Base-by-base conservation (phyloP, 1,140 invertebrate species). In the Bactericera cockerelli region DNA sequence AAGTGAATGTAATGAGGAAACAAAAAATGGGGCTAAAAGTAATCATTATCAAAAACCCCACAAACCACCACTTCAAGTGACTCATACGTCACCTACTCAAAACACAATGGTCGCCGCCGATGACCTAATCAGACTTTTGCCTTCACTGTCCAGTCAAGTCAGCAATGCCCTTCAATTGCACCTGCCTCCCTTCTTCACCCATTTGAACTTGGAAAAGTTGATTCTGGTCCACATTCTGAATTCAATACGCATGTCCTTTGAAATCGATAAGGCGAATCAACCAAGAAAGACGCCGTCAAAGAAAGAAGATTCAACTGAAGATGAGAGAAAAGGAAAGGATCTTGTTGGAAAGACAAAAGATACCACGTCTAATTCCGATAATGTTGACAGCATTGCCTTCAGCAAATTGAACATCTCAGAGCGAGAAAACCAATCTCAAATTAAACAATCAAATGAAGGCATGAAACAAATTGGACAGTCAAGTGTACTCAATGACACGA, bases 111-210 rank as follows among this genome's bases (percentile, higher is more conserved):
- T n/a, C n/a, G n/a, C 28, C 28, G 28, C 39, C 33, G 33, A 62
- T n/a, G 55, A 58, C 13, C 83, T 79, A 77, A 70, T 76, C 33
- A 71, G 70, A 26, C 75, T 75, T 16, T 70, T 84, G 0, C 81
- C 85, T 65, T 65, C 79, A 25, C 59, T 87, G 36, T 68, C 80
- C 0, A 81, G 81, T 63, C 70, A 79, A 61, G 70, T 87, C 1
- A 81, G 82, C 2, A 89, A 88, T 67, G 76, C 74, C 62, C 61
- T 81, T 8, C 66, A 79, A 42, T 70, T 67, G 1, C 70, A 79
- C 39, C 69, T 78, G 1, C 76, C 79, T 0, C 70, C 76, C 33
- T 71, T 75, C n/a, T 86, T 83, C 67, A 68, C 72, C 0, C 68
- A 73, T 0, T 70, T 76, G n/a, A 71, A 73, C 19, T 86, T 77